Evolutionary conservation across 2,113 vertebrate genomes (phyloP), one percentile per base, ranked within the genome.

Genomic region (Alligator mississippiensis): DNA sequence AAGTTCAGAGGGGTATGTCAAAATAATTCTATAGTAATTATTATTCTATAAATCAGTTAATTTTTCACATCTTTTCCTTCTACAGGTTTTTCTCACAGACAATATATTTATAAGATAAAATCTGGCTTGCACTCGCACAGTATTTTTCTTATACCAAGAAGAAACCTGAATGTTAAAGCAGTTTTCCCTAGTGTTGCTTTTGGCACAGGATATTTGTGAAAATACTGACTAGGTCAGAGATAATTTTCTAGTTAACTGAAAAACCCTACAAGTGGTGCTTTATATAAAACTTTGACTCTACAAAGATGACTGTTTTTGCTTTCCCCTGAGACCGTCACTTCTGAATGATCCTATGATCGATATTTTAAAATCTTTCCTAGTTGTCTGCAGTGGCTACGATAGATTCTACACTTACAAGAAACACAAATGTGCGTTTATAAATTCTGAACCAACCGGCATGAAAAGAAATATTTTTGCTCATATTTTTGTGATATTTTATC

Each of bases 211-310:
- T 75, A 85, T 62, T 21, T 27, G 27, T 60, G 63, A 64, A 34
- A 54, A 8, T 5, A 27, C 24, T 55, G 19, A 89, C 64, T 24
- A 60, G 80, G 17, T 77, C n/a, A 90, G 21, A 0, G 57, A 13
- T 55, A 3, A 1, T 25, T 47, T 47, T 47, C 47, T 47, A 17
- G 5, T 57, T 84, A 77, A 60, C 34, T 30, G 34, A 68, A 72
- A 77, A 60, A 83, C 57, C 58, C 9, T 68, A 1, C 7, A 19
- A 19, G 55, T 58, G 28, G 57, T 78, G 57, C 60, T 57, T 66
- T 80, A 80, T 5, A 1, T 14, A 38, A 55, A 8, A 2, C 24
- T 59, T 57, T 0, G 47, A 34, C 58, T 27, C 66, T 24, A 54
- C 64, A 34, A 87, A 47, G 54, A 7, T 30, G 17, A n/a, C 57